These are phyloP conservation scores for Mastomys coucha DNA, from an alignment of 2,113 vertebrate species.

Conservation along the genomic window DNA sequence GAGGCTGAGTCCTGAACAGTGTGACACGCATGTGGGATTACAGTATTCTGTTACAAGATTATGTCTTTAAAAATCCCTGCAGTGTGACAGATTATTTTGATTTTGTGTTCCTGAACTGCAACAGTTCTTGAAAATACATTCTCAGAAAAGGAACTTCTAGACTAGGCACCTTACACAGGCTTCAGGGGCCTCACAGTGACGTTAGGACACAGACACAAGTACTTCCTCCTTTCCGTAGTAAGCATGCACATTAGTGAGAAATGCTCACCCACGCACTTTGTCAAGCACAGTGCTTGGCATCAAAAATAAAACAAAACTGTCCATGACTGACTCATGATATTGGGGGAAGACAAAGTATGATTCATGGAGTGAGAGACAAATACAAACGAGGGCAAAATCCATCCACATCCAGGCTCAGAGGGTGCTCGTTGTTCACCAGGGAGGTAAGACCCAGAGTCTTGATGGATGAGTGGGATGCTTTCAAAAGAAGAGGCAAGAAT, in stretches of 20 bases:
- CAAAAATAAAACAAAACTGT: not conserved
- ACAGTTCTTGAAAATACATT: not conserved
- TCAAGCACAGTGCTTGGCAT: not conserved
- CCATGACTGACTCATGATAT: not conserved
- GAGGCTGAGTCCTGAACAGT: not conserved
- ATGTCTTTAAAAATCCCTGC: not conserved
- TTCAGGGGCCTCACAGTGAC: not conserved
- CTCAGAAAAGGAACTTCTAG: constrained; percentile 21
- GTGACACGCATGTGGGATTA: not conserved
- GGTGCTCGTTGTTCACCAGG: not conserved
- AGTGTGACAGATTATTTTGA: not conserved
- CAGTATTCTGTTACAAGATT: not conserved
- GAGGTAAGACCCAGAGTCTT: not conserved
- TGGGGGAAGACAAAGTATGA: not conserved
- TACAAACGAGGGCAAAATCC: not conserved
- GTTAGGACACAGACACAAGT: not conserved
- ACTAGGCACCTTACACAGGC: not conserved
- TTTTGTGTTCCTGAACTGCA: not conserved
- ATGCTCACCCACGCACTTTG: not conserved
- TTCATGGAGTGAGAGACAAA: not conserved
- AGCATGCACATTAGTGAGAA: not conserved
- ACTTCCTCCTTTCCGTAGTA: constrained; percentile 24
- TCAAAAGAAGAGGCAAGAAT: not conserved
- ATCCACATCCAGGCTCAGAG: not conserved
- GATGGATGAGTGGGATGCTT: not conserved